Base-by-base conservation (phyloP, 1,140 invertebrate genomes). In the Drosophila orena region DNA sequence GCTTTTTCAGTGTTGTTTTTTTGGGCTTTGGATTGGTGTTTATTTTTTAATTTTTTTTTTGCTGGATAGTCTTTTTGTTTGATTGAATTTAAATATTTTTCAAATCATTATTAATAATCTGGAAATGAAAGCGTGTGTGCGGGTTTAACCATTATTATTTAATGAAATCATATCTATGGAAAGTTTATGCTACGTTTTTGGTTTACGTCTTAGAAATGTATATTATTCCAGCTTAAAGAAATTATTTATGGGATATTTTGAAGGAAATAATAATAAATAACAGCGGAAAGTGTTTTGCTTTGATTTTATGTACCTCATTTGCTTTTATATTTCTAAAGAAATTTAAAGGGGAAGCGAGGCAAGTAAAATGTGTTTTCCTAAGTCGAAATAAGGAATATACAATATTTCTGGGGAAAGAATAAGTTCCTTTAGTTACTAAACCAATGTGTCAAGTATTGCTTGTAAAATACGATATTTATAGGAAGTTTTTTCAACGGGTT, bases 21-120 rank as follows among this genome's bases (percentile, higher is more conserved):
- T 62, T 17, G 40, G 38, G 8, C 3, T 38, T 38, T 46, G 8
- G 30, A 0, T 52, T 61, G 22, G 61, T 43, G 47, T 52, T 17
- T 17, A 17, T 17, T 17, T 17, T 1, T 17, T 1, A 17, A 17
- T 17, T 17, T 17, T 60, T 46, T 68, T 81, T 37, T 81, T 37
- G 42, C 38, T 17, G 40, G 22, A 50, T 69, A 30, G 65, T 65
- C 64, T 68, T 44, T 60, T 78, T 53, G 37, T 60, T 69, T 40
- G 24, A 52, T 57, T 61, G 27, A 72, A 72, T 81, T 81, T 53
- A 43, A 72, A 70, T 68, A 58, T 69, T 57, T 57, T 44, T 57
- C 17, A 71, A 71, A 65, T 65, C 42, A 76, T 59, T 76, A 76
- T 77, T 75, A 47, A 74, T 56, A 49, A 52, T 49, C 14, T 24